A percentile compares a stretch with the other conserved stretches of the same genome.
Conservation (phyloP, 30 jellyfish, hydroid and myxozoan species). For the Turritopsis dohrnii region DNA sequence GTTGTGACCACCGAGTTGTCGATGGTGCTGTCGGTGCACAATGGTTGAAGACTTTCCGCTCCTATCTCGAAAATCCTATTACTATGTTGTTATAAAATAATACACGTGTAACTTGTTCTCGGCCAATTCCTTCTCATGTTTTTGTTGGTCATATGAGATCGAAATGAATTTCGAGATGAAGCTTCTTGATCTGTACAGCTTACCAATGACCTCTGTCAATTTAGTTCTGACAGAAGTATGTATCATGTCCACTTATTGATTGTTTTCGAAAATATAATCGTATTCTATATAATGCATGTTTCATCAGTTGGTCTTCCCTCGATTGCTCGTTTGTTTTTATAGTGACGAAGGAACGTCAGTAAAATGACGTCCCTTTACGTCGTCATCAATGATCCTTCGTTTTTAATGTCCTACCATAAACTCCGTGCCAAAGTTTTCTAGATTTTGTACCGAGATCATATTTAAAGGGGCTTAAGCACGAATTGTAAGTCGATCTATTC, state of each 20-base stretch:
- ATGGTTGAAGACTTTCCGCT: constrained; percentile 84
- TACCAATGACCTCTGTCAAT: not conserved
- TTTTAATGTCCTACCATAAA: too few species aligned
- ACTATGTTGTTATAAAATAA: constrained; percentile 65
- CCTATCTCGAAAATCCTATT: constrained; percentile 81
- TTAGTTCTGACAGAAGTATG: not conserved
- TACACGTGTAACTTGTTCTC: not conserved
- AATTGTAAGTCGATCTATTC: not conserved
- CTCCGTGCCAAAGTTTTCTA: too few species aligned
- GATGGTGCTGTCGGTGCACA: constrained; percentile 99
- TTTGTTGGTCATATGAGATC: not conserved
- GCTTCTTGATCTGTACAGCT: not conserved
- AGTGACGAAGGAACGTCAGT: too few species aligned
- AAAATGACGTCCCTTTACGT: not conserved
- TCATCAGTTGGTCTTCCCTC: too few species aligned
- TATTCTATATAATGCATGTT: too few species aligned
- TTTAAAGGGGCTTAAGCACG: not conserved
- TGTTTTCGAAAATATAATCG: not conserved
- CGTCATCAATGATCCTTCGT: not conserved
- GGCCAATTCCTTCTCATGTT: too few species aligned
- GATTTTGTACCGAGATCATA: not conserved
- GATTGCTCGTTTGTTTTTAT: too few species aligned
- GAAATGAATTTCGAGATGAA: not conserved
- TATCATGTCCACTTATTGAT: not conserved
- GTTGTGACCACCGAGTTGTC: constrained; percentile 97